Percentiles rank a stretch among this genome's conserved stretches.
phyloP scores from a whole-genome alignment of 2,888 invertebrate genomes.

The Aelia acuminata region DNA sequence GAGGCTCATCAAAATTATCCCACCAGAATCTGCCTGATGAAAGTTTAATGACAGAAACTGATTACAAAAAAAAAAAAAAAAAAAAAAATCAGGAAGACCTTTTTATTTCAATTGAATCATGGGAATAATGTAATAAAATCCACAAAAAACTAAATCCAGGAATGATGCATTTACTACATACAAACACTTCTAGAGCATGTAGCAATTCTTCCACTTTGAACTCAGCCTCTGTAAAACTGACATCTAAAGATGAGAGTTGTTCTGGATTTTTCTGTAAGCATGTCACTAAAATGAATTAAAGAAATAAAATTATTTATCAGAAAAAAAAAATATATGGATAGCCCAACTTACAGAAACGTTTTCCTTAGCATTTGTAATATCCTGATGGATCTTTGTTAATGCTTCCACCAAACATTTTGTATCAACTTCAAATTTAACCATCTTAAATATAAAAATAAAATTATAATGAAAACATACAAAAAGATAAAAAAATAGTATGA shows the following conservation, averaged over 20 bases:
- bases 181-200: slow-evolving; percentile 48
- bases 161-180: neutral
- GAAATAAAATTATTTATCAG: neutral
- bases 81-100: no score
- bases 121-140: neutral
- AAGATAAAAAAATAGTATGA: no score
- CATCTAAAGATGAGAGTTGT: neutral
- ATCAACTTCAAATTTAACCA: slow-evolving; percentile 50
- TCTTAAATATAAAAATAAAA: slow-evolving; percentile 15
- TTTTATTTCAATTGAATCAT: no score
- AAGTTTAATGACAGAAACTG: no score
- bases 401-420: slow-evolving; percentile 35
- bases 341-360: neutral
- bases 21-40: no score
- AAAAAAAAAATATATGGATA: neutral
- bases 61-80: no score
- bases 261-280: neutral
- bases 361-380: neutral
- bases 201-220: slow-evolving; percentile 48
- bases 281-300: neutral
- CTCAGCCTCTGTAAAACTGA: slow-evolving; percentile 5
- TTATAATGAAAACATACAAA: neutral
- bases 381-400: slow-evolving; percentile 38
- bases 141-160: neutral
- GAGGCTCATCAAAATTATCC: no score